phyloP scores from a whole-genome alignment of 2,113 vertebrate species.

The Pionites leucogaster region DNA sequence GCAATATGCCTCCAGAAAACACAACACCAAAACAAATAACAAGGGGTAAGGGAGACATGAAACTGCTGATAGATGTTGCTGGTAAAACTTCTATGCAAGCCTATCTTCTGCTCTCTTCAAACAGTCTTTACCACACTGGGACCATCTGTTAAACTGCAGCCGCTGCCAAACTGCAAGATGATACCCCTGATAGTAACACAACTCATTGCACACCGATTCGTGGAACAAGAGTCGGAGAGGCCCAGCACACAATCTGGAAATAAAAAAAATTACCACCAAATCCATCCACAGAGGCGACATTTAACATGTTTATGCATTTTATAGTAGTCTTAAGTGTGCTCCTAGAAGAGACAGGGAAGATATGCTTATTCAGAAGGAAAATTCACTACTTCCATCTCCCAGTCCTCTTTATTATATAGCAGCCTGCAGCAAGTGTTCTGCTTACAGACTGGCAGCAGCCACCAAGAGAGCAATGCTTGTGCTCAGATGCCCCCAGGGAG shows the following conservation, averaged over 20 bases:
- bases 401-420: neutral
- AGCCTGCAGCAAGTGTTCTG: neutral
- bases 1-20: neutral
- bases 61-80: neutral
- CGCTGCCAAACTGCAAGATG: slow-evolving; percentile 38
- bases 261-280: neutral
- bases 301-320: slow-evolving; percentile 43
- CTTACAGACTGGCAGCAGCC: neutral
- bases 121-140: neutral
- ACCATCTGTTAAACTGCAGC: neutral
- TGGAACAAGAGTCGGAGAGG: neutral
- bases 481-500: neutral
- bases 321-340: slow-evolving; percentile 3
- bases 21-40: neutral
- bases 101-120: neutral
- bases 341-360: neutral
- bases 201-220: slow-evolving; percentile 61
- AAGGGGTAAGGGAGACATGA: neutral
- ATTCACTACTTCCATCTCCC: neutral
- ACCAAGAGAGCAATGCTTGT: neutral
- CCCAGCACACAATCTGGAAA: neutral
- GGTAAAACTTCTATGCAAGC: neutral
- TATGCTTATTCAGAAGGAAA: slow-evolving; percentile 16
- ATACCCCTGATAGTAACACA: slow-evolving; percentile 55
- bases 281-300: slow-evolving; percentile 25